These are phyloP conservation scores for Escarpia spicata DNA, from an alignment of 2,888 invertebrate species.

Conservation along the genomic window DNA sequence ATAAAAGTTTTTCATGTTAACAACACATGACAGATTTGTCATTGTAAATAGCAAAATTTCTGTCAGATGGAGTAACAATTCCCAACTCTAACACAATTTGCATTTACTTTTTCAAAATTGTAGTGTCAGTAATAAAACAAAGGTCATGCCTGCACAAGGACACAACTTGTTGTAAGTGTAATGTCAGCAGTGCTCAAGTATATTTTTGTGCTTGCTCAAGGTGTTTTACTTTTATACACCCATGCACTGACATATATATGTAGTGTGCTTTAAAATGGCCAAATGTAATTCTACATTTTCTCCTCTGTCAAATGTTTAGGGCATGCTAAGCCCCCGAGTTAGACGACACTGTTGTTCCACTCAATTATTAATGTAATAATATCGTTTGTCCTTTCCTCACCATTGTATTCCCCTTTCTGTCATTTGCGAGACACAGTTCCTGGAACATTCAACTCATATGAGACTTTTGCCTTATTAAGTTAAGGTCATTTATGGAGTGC, in stretches of 20 bases:
- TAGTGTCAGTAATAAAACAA: not conserved
- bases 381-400: not conserved
- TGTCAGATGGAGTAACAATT: not conserved
- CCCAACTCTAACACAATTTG: not conserved
- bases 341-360: not conserved
- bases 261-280: not conserved
- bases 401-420: not conserved
- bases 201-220: not conserved
- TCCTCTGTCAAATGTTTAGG: not conserved
- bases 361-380: constrained; percentile 16
- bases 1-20: not conserved
- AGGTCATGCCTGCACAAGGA: not conserved
- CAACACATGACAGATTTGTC: not conserved
- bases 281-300: not conserved
- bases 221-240: not conserved
- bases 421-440: constrained; percentile 16
- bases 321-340: not conserved
- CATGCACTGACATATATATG: not conserved
- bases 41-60: not conserved
- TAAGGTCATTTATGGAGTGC: constrained; percentile 5
- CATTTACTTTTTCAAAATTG: not conserved
- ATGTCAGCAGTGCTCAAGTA: not conserved
- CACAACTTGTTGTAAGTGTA: not conserved
- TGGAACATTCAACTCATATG: constrained; percentile 4
- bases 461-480: constrained; percentile 16